These are phyloP conservation scores for Erebia palarica DNA, from an alignment of 2,888 invertebrate species.

Conservation along the genomic window DNA sequence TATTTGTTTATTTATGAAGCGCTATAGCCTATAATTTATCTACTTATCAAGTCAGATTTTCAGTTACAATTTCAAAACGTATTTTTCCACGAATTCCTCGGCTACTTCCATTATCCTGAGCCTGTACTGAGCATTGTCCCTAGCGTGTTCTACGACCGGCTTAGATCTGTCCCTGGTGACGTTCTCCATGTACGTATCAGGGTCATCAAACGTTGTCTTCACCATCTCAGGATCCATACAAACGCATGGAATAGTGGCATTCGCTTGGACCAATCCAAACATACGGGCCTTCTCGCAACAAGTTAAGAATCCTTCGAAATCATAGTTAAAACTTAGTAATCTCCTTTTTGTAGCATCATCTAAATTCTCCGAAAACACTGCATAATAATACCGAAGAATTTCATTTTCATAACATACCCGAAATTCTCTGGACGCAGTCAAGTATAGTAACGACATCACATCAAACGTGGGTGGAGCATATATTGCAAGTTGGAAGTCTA, in stretches of 20 bases:
- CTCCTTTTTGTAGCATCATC: conserved; percentile 49
- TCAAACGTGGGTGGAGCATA: conserved; percentile 71
- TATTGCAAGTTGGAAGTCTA: conserved; percentile 67
- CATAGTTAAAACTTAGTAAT: conserved; percentile 46
- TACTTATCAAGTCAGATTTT: too few relatives aligned
- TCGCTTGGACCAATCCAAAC: conserved; percentile 41
- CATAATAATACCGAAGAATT: conserved; percentile 55
- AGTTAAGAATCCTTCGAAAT: conserved; percentile 34
- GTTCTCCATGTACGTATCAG: conserved; percentile 42
- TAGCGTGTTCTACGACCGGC: conserved; percentile 47
- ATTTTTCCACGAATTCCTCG: conserved; percentile 58
- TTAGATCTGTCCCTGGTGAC: conserved; percentile 42
- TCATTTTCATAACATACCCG: conserved; percentile 53
- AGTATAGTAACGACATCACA: conserved; percentile 57
- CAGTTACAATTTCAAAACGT: background rate
- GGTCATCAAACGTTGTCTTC: conserved; percentile 45
- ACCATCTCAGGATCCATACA: conserved; percentile 49
- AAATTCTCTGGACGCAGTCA: conserved; percentile 57
- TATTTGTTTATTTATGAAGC: too few relatives aligned
- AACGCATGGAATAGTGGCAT: conserved; percentile 48
- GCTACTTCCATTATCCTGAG: conserved; percentile 52
- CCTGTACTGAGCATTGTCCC: conserved; percentile 44
- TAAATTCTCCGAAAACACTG: conserved; percentile 51
- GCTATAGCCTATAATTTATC: too few relatives aligned
- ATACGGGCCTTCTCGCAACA: conserved; percentile 43